Base-by-base conservation (phyloP, 2,797 vertebrate species). In the Pampus argenteus region DNA sequence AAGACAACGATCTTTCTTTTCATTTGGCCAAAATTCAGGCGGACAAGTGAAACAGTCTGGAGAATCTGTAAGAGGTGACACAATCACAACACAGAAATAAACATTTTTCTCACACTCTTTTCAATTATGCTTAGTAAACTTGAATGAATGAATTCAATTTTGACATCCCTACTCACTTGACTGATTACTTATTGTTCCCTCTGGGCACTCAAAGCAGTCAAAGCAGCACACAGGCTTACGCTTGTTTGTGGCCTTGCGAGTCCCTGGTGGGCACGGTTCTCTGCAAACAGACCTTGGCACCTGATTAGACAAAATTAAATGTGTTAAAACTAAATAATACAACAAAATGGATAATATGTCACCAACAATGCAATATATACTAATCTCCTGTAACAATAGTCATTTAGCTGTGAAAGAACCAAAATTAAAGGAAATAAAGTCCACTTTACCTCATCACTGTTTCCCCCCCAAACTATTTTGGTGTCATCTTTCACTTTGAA, bases 141-240 rank as follows among this genome's bases (percentile, higher is more conserved):
- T 28, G 26, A 3, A 64, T 52, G 3, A 42, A 50, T 34, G 0
- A 6, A 3, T 58, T 56, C 0, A 1, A 26, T 18, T 51, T 31
- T 36, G 22, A 74, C 61, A 64, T 25, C 0, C 2, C 52, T 7
- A 72, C 88, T 76, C 61, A 92, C 93, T 74, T 78, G 90, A 90
- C 61, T 87, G 42, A 63, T 93, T 94, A 61, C 91, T 93, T 44
- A 93, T 90, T 60, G 82, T 83, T 64, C 91, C 92, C 49, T 92
- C 86, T 0, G 90, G 82, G 56, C 92, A 94, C 13, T 79, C 55
- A 56, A 94, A 65, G 69, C 92, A 93, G 71, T 93, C 90, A 42
- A 93, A 94, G 75, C 92, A 93, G 76, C 92, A 94, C 36, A 90
- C 71, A 17, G 89, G 89, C 42, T 84, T 90, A 9, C 72, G 72